Base-by-base conservation (phyloP, 2,888 invertebrate genomes). In the Euproctis similis region DNA sequence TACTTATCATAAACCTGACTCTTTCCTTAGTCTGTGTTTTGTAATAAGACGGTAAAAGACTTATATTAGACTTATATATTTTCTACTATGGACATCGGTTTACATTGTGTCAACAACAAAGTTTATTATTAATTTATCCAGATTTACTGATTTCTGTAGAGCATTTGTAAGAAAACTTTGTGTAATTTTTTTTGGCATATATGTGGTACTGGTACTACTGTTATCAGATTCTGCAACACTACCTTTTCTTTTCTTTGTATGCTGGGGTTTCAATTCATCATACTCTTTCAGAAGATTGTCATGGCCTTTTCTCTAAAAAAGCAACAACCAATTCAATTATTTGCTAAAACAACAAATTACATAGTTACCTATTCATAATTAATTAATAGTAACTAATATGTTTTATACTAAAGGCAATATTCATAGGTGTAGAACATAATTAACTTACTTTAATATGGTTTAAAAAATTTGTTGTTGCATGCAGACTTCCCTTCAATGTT, bases 81-180 rank as follows among this genome's bases (percentile, higher is more conserved):
- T 14, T 42, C 42, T 24, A 38, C 42, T 28, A 39, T 45, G 21
- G 42, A 39, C 30, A 45, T 17, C 22, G 42, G 42, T n/a, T 39
- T 37, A 39, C 37, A 39, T 39, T 23, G 39, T 42, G 4, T 39
- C 32, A 24, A 42, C 39, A 26, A 42, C 17, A 39, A 39, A 42
- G 12, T 37, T 3, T 18, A 18, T n/a, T 4, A 18, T 18, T 7
- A 18, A 18, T 7, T 18, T 18, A 7, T 18, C 18, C 18, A 18
- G 7, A 18, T 18, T 18, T 4, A 18, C 4, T 4, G 18, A 18
- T 8, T 7, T 18, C 4, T 3, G 7, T 4, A 3, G 4, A 18
- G 18, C 7, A 18, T 18, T 18, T 18, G 18, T 18, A 18, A 18
- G 18, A 18, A 7, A 8, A 18, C 4, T 4, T 7, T 4, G 18